Percentiles rank a stretch among this genome's conserved stretches.
Conservation (phyloP, 2,797 vertebrate genomes). For the Onychomys arenicola region DNA sequence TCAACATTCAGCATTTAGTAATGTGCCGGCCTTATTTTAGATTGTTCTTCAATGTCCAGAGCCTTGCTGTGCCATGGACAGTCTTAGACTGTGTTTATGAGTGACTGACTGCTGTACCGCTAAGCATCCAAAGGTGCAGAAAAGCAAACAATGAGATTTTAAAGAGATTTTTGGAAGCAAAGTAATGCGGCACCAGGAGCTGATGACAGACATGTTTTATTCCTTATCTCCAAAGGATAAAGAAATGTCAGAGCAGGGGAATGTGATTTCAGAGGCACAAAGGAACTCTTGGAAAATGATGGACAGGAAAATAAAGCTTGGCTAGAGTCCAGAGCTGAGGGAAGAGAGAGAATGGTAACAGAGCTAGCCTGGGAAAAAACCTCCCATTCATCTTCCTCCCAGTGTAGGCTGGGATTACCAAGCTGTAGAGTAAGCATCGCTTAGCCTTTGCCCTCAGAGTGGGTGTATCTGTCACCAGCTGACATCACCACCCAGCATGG, state of each 20-base stretch:
- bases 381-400: not conserved
- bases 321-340: not conserved
- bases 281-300: not conserved
- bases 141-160: not conserved
- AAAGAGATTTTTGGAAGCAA: constrained; percentile 19
- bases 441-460: not conserved
- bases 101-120: not conserved
- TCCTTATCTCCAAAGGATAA: not conserved
- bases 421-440: not conserved
- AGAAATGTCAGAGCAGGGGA: not conserved
- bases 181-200: not conserved
- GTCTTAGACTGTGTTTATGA: not conserved
- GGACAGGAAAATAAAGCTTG: constrained; percentile 10
- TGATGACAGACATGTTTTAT: not conserved
- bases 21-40: not conserved
- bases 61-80: not conserved
- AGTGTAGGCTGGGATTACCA: constrained; percentile 37
- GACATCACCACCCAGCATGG: not conserved
- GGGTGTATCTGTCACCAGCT: not conserved
- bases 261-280: not conserved
- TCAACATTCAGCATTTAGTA: not conserved
- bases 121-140: not conserved
- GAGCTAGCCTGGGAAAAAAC: not conserved
- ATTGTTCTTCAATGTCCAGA: not conserved
- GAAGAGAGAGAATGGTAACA: not conserved